Conservation (phyloP, 2,113 vertebrate genomes). For the Heterotilapia buettikoferi region DNA sequence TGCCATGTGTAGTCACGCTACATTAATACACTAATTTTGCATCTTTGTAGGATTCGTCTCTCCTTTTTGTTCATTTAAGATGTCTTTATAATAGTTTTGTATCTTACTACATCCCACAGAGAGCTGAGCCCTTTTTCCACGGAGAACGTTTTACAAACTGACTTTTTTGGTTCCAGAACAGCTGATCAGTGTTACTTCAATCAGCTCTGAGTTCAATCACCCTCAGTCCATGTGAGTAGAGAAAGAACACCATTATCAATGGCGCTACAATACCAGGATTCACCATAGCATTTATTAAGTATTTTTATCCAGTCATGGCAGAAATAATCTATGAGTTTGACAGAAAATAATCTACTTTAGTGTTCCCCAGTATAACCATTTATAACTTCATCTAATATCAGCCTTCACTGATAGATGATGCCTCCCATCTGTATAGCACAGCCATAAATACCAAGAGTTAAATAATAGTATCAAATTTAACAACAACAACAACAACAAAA, state of each 20-base stretch:
- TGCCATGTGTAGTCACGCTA: not conserved
- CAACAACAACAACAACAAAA: rapidly evolving
- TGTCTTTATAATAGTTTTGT: not conserved
- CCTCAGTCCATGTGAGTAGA: not conserved
- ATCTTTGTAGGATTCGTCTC: not conserved
- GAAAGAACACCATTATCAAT: not conserved
- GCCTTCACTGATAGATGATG: not conserved
- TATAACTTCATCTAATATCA: not conserved
- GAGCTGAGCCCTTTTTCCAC: not conserved
- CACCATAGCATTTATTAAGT: not conserved
- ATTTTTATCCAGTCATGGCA: not conserved
- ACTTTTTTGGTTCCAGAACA: not conserved
- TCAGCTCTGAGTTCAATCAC: not conserved
- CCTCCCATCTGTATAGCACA: not conserved
- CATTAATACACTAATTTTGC: not conserved
- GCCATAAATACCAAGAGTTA: not conserved
- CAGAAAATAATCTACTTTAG: not conserved
- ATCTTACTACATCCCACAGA: not conserved
- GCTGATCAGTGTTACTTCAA: rapidly evolving
- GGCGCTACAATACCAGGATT: rapidly evolving
- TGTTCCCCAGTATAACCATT: not conserved
- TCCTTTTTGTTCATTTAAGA: rapidly evolving
- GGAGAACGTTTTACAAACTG: rapidly evolving
- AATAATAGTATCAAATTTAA: not conserved
- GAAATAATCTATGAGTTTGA: not conserved